Conservation (phyloP, 2,797 vertebrate genomes). For the Pangasius mekongensis region DNA sequence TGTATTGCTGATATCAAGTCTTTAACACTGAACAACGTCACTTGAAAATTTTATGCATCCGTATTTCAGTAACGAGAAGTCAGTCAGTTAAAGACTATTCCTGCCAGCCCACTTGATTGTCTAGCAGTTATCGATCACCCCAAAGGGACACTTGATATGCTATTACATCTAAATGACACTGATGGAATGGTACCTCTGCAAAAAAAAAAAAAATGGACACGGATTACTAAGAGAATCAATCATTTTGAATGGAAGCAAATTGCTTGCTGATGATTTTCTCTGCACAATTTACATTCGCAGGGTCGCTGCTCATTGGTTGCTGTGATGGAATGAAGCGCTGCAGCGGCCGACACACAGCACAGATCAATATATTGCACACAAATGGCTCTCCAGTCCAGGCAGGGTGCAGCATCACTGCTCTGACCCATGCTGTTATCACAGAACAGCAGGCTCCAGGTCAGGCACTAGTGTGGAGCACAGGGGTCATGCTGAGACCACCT, state of each 20-base stretch:
- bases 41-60: constrained; percentile 9
- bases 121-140: constrained; percentile 32
- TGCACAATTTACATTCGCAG: constrained; percentile 14
- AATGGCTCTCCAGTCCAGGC: constrained; percentile 24
- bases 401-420: constrained; percentile 37
- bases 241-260: constrained; percentile 42
- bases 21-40: background rate
- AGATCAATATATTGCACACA: constrained; percentile 47
- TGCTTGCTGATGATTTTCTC: constrained; percentile 44
- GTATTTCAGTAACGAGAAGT: constrained; percentile 6
- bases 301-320: constrained; percentile 1
- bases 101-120: constrained; percentile 12
- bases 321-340: constrained; percentile 12
- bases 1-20: background rate
- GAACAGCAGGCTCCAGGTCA: constrained; percentile 48
- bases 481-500: constrained; percentile 53
- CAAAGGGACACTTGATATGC: constrained; percentile 43
- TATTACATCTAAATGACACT: constrained; percentile 38
- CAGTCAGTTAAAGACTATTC: constrained; percentile 19
- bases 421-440: constrained; percentile 42
- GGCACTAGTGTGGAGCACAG: constrained; percentile 38
- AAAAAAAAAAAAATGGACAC: constrained; percentile 1
- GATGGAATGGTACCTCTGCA: constrained; percentile 25
- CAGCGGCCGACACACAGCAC: constrained; percentile 25
- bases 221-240: constrained; percentile 35